These are phyloP conservation scores for Drosophila pegasa DNA, from an alignment of 2,888 invertebrate genomes.

Conservation along the genomic window DNA sequence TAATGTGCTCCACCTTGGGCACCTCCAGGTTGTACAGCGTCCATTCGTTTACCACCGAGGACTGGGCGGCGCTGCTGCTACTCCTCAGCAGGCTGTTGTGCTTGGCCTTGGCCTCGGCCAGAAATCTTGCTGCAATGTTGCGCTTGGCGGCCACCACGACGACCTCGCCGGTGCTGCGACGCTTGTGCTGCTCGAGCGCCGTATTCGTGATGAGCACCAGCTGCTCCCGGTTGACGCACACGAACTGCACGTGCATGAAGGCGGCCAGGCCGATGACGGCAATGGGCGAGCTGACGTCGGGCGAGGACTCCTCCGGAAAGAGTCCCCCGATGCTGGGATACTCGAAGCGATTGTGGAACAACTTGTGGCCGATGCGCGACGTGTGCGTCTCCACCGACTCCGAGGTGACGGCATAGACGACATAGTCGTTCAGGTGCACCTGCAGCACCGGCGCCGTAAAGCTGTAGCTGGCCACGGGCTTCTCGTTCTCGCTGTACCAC, in stretches of 20 bases:
- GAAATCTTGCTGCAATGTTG: constrained; percentile 78
- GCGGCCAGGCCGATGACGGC: constrained; percentile 83
- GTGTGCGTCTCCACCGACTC: constrained; percentile 92
- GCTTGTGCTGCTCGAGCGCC: constrained; percentile 62
- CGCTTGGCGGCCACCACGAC: constrained; percentile 68
- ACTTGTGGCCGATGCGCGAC: constrained; percentile 87
- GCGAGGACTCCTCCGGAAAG: constrained; percentile 83
- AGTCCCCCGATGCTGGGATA: constrained; percentile 82
- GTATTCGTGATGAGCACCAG: constrained; percentile 82
- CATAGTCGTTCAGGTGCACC: constrained; percentile 88
- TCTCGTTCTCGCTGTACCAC: constrained; percentile 85
- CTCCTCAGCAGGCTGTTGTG: constrained; percentile 76
- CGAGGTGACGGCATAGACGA: constrained; percentile 90
- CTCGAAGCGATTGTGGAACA: constrained; percentile 86
- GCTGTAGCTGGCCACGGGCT: constrained; percentile 88
- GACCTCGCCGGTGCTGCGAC: constrained; percentile 56
- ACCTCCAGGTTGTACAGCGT: constrained; percentile 90
- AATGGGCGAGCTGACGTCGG: constrained; percentile 82
- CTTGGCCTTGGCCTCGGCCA: constrained; percentile 82
- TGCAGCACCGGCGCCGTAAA: constrained; percentile 90
- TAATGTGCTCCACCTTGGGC: constrained; percentile 88
- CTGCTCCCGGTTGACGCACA: constrained; percentile 82
- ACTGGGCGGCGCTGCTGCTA: constrained; percentile 55
- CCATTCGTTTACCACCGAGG: constrained; percentile 85
- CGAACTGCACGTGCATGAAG: constrained; percentile 83